Conservation (phyloP, 2,888 invertebrate species). For the Patella pellucida region DNA sequence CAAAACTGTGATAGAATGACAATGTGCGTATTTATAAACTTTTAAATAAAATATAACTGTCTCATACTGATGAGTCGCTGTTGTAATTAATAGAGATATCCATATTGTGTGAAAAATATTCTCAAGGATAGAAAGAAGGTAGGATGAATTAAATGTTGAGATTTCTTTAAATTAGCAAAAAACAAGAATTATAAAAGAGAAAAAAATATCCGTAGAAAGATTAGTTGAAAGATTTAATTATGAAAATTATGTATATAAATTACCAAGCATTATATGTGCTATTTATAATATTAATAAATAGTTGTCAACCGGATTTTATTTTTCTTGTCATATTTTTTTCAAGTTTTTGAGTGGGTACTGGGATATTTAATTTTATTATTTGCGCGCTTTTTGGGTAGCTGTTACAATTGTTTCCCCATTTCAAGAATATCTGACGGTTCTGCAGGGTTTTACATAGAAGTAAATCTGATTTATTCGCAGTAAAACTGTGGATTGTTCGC, state of each 20-base stretch:
- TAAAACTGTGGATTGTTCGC: too few relatives aligned
- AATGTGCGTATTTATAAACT: neutral
- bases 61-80: too few relatives aligned
- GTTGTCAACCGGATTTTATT: neutral
- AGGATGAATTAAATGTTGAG: too few relatives aligned
- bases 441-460: neutral
- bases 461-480: neutral
- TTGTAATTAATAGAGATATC: neutral
- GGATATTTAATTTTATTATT: neutral
- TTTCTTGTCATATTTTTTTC: neutral
- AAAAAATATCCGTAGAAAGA: neutral
- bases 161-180: neutral
- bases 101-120: neutral
- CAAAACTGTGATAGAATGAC: constrained; percentile 1
- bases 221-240: neutral
- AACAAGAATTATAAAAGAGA: neutral
- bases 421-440: too few relatives aligned
- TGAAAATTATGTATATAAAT: constrained; percentile 3
- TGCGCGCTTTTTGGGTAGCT: neutral
- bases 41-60: neutral
- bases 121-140: neutral
- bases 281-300: constrained; percentile 12
- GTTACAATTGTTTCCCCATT: too few relatives aligned
- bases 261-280: constrained; percentile 7
- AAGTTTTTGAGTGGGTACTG: neutral